A percentile compares a stretch with the other conserved stretches of the same genome.
phyloP scores from a whole-genome alignment of 2,113 vertebrate species.

The Phrynocephalus versicolor region DNA sequence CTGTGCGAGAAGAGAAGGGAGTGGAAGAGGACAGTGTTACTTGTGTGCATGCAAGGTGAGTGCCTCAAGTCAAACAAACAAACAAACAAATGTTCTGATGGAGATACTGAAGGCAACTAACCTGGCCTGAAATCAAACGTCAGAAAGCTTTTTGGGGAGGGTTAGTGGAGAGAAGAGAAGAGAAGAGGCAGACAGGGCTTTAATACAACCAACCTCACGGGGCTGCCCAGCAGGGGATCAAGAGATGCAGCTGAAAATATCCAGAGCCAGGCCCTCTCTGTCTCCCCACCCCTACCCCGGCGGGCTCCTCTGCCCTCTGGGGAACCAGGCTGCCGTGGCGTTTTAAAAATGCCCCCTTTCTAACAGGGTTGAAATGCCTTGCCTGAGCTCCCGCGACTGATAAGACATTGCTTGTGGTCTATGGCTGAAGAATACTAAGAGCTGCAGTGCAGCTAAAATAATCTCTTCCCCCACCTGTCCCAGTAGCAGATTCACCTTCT shows the following conservation, averaged over 20 bases:
- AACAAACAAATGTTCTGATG: neutral
- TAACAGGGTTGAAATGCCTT: too few species aligned
- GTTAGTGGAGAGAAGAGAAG: neutral
- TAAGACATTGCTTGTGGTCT: too few species aligned
- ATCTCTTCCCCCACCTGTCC: neutral
- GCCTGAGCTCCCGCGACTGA: too few species aligned
- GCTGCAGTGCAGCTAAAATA: too few species aligned
- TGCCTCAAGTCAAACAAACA: neutral
- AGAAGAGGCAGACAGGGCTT: neutral
- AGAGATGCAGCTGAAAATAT: too few species aligned
- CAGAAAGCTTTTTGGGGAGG: neutral
- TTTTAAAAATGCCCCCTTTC: too few species aligned
- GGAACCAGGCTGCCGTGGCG: too few species aligned
- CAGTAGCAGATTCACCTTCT: neutral
- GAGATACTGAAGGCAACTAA: constrained; percentile 23
- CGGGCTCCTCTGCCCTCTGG: too few species aligned
- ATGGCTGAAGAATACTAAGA: too few species aligned
- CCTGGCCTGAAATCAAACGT: constrained; percentile 29
- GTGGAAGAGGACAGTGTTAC: neutral
- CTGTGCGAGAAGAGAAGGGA: constrained; percentile 67
- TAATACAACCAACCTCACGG: neutral
- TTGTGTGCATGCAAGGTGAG: neutral
- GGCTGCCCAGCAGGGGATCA: too few species aligned
- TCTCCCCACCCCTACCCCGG: too few species aligned
- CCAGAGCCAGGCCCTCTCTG: too few species aligned